These are phyloP conservation scores for Lumbricus terrestris DNA, from an alignment of 2,888 invertebrate species.

Conservation along the genomic window DNA sequence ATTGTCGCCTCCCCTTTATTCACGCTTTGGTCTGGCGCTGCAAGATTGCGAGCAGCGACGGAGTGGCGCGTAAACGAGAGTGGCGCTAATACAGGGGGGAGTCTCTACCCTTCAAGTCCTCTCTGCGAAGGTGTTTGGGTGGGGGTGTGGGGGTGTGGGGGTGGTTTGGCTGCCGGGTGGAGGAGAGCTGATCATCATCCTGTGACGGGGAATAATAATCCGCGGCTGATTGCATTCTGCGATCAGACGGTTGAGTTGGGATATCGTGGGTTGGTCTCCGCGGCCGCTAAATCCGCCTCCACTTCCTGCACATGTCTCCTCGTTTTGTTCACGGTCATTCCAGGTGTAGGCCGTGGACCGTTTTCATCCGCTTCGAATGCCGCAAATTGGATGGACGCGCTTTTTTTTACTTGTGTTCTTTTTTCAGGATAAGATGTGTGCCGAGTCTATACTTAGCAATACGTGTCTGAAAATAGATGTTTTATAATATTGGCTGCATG, in stretches of 20 bases:
- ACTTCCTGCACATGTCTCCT: no score
- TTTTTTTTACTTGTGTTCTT: background rate
- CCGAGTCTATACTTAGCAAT: background rate
- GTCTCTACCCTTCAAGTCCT: no score
- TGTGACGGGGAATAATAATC: background rate
- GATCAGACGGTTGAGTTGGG: background rate
- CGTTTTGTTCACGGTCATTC: background rate
- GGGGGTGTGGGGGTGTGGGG: background rate
- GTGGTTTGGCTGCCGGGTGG: no score
- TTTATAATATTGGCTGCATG: background rate
- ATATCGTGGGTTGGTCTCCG: background rate
- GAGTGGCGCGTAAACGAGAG: no score
- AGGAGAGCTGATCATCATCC: no score
- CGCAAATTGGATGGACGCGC: background rate
- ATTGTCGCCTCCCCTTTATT: no score
- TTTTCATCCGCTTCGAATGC: background rate
- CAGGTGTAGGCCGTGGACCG: background rate
- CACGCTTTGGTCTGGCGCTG: no score
- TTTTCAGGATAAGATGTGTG: background rate
- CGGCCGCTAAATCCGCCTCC: background rate
- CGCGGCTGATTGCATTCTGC: background rate
- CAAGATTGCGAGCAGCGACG: no score
- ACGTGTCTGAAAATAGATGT: background rate
- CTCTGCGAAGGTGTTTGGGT: no score
- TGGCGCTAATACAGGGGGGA: no score